Base-by-base conservation (phyloP, 2,113 vertebrate species). In the Zosterops pallidus region DNA sequence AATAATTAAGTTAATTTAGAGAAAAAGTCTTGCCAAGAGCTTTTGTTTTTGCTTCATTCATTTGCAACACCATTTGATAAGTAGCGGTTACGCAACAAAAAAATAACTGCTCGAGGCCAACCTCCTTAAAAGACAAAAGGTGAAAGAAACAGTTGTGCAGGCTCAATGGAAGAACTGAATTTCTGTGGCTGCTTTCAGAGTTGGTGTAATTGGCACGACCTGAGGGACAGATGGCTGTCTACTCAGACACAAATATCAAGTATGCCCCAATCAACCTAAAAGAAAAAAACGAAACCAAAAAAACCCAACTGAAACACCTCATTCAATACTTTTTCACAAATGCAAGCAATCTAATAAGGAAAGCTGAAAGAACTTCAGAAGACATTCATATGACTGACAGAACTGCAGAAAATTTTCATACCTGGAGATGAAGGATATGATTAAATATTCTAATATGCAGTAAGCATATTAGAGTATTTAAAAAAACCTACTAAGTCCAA, bases 201-300 rank as follows among this genome's bases (percentile, higher is more conserved):
- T 21, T 67, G 81, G 84, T 3, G 4, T 80, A 91, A 79, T 60
- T 95, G 92, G 91, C 86, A 92, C 9, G 10, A 89, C 70, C 59
- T 64, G 18, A 92, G 82, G 86, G 82, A 93, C 95, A 96, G 94
- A 95, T 92, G 95, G 95, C 63, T 52, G 49, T 17, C 86, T 91
- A 5, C 81, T 83, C 70, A 46, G 47, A 79, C 49, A 94, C 76
- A 92, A 74, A 92, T 62, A 84, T 44, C 62, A 89, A 64, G 23
- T 72, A 78, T 4, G 16, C 21, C 79, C 14, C 50, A 62, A 53
- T 70, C 63, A 74, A 55, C 21, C 42, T 41, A 22, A 71, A 76
- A 81, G 46, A 84, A 18, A 81, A 49, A 84, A 18, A 39, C 39
- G 11, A 39, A 39, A 39, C 39, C 11, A 39, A 50, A n/a, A 49